phyloP scores from a whole-genome alignment of 2,797 vertebrate genomes.

The Cetoscarus ocellatus region DNA sequence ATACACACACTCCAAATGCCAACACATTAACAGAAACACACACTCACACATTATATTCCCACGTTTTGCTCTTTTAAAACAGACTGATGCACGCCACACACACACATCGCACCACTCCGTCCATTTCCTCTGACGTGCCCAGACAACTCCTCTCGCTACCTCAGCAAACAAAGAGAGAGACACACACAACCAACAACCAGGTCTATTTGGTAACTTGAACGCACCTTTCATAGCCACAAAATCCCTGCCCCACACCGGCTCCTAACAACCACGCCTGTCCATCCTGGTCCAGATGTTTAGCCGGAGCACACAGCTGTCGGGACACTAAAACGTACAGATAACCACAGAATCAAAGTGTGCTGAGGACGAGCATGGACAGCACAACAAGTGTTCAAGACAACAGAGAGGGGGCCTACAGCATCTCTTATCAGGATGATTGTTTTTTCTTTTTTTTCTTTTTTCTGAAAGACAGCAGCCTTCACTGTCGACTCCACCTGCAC shows the following conservation, averaged over 20 bases:
- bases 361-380: constrained; percentile 39
- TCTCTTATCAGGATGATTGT: constrained; percentile 39
- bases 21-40: constrained; percentile 31
- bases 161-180: constrained; percentile 77
- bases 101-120: constrained; percentile 35
- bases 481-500: constrained; percentile 67
- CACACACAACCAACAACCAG: constrained; percentile 47
- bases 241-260: constrained; percentile 25
- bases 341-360: constrained; percentile 45
- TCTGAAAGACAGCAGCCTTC: constrained; percentile 28
- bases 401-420: constrained; percentile 38
- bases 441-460: constrained; percentile 5
- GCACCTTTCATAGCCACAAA: constrained; percentile 36
- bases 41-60: constrained; percentile 19
- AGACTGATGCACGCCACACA: constrained; percentile 35
- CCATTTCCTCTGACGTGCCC: constrained; percentile 48
- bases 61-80: constrained; percentile 39
- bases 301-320: constrained; percentile 5
- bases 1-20: constrained; percentile 56
- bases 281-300: constrained; percentile 29
- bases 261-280: constrained; percentile 8
- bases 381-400: constrained; percentile 27
- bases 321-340: constrained; percentile 49
- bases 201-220: constrained; percentile 58
- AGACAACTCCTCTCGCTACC: constrained; percentile 76